These are phyloP conservation scores for Pyrocephalus nanus DNA, from an alignment of 2,797 vertebrate species.

Conservation along the genomic window DNA sequence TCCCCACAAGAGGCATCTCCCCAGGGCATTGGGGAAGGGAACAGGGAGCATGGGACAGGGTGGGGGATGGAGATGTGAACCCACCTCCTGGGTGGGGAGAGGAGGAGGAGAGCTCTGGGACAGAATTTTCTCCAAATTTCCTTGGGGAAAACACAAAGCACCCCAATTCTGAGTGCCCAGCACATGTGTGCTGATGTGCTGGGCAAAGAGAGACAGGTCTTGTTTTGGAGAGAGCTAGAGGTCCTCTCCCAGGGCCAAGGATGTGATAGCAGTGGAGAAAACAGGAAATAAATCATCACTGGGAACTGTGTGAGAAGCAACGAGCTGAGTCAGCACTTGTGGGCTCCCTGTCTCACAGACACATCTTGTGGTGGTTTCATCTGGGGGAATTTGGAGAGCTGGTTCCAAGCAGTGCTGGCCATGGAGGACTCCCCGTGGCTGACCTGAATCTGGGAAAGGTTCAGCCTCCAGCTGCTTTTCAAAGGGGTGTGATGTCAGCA, in stretches of 20 bases:
- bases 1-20: not conserved
- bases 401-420: not conserved
- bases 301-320: not conserved
- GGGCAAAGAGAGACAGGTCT: not conserved
- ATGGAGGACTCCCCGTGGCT: not conserved
- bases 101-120: not conserved
- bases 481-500: not conserved
- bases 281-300: not conserved
- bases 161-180: not conserved
- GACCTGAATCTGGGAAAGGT: not conserved
- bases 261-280: not conserved
- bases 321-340: not conserved
- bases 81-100: not conserved
- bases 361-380: not conserved
- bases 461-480: not conserved
- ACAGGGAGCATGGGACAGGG: not conserved
- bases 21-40: not conserved
- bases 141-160: not conserved
- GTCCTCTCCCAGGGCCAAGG: not conserved
- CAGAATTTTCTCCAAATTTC: not conserved
- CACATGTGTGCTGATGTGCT: too few relatives aligned
- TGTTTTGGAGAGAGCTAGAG: accelerated
- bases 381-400: not conserved
- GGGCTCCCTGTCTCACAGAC: not conserved
- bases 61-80: not conserved